phyloP scores from a whole-genome alignment of 2,113 vertebrate genomes.

The Isichthys henryi region DNA sequence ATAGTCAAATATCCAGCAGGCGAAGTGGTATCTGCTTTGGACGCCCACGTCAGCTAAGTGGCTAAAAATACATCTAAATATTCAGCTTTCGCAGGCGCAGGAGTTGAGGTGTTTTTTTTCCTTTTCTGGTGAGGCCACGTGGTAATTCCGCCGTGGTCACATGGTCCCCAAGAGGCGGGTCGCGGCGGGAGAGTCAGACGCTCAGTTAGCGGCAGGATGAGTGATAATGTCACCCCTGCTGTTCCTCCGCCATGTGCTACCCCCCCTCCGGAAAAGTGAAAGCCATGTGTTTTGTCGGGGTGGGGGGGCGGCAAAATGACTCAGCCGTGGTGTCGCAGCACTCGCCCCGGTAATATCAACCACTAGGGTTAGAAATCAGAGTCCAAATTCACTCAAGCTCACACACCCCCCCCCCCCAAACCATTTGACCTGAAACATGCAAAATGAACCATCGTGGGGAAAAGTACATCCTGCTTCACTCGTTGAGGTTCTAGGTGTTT shows the following conservation, averaged over 20 bases:
- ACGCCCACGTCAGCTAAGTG: neutral
- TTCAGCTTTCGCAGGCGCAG: neutral
- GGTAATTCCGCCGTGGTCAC: neutral
- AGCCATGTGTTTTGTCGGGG: neutral
- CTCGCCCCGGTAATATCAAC: neutral
- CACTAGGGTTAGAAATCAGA: neutral
- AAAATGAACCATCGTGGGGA: neutral
- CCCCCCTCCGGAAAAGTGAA: neutral
- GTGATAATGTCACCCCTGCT: neutral
- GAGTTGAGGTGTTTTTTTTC: neutral
- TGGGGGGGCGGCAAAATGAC: neutral
- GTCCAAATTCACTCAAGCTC: neutral
- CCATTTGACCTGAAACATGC: neutral
- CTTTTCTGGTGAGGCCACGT: neutral
- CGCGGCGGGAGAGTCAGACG: neutral
- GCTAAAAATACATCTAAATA: neutral
- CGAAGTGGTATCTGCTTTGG: neutral
- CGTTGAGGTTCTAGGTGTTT: neutral
- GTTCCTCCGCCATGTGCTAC: neutral
- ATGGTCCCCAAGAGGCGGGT: neutral
- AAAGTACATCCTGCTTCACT: neutral
- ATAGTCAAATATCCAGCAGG: neutral
- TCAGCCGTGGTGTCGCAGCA: neutral
- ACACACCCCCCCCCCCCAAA: neutral
- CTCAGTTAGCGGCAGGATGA: neutral